Evolutionary conservation across 2,113 vertebrate genomes (phyloP).

Genomic region (Psilopogon haemacephalus): DNA sequence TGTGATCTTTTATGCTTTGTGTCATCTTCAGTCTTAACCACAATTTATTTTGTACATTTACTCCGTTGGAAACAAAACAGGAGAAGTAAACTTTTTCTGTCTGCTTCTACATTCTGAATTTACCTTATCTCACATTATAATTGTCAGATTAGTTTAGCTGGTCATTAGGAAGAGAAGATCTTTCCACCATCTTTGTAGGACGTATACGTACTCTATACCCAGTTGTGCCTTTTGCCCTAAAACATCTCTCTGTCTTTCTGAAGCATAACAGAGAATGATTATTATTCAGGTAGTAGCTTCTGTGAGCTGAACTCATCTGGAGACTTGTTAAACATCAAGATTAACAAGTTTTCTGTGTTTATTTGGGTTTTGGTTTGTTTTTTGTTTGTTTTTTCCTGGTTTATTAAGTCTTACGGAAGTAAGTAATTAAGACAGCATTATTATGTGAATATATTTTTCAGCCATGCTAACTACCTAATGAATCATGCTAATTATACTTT

Average conservation of each 20-base stretch:
- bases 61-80: not conserved
- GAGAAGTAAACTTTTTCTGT: not conserved
- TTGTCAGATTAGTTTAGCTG: not conserved
- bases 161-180: not conserved
- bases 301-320: not conserved
- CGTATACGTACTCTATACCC: not conserved
- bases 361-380: not conserved
- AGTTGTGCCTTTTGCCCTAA: not conserved
- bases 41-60: not conserved
- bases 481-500: conserved; percentile 2
- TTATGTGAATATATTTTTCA: conserved; percentile 37
- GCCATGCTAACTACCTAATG: conserved; percentile 22
- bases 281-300: not conserved
- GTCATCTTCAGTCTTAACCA: not conserved
- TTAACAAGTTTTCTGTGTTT: conserved; percentile 24
- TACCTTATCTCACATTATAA: not conserved
- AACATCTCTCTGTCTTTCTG: not conserved
- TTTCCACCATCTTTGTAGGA: not conserved
- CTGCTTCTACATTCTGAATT: not conserved
- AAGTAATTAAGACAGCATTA: conserved; percentile 13
- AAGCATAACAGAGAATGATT: not conserved
- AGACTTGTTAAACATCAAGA: not conserved
- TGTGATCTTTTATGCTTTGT: not conserved
- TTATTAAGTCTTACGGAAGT: conserved; percentile 25
- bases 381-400: not conserved